Conservation (phyloP, 2,113 vertebrate species). For the Salvelinus namaycush region DNA sequence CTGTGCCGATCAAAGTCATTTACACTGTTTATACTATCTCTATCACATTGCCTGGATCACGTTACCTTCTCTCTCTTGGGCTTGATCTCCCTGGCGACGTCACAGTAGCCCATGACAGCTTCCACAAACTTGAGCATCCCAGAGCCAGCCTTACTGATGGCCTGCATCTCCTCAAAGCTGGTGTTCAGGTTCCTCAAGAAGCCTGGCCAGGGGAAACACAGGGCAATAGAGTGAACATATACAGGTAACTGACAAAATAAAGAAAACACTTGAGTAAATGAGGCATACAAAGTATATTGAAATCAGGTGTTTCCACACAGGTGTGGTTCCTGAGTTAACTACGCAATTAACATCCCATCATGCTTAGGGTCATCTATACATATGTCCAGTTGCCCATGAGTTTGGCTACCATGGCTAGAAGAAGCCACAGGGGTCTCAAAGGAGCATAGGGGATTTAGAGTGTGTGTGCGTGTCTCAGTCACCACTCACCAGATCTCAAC, state of each 20-base stretch:
- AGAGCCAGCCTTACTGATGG: constrained; percentile 89
- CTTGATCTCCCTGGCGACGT: constrained; percentile 87
- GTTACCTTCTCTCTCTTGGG: constrained; percentile 93
- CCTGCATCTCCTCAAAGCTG: constrained; percentile 87
- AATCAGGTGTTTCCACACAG: too few species aligned
- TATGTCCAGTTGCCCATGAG: too few species aligned
- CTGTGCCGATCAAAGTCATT: background rate
- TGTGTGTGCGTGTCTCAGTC: background rate
- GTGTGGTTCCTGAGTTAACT: too few species aligned
- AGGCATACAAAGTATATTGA: too few species aligned
- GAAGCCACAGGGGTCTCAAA: too few species aligned
- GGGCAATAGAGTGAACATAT: background rate
- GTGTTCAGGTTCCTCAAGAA: constrained; percentile 87
- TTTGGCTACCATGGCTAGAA: too few species aligned
- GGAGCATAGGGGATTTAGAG: too few species aligned
- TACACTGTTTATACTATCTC: background rate
- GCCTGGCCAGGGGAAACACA: constrained; percentile 68
- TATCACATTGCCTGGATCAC: background rate
- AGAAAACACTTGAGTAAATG: too few species aligned
- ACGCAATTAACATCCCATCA: too few species aligned
- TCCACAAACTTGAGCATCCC: constrained; percentile 97
- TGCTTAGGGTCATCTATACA: too few species aligned
- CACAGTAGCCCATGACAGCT: constrained; percentile 91
- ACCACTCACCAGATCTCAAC: background rate
- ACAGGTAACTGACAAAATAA: background rate